Evolutionary conservation across 2,797 vertebrate species (phyloP), one percentile per base, ranked within the genome.

Genomic region (Otus scops): DNA sequence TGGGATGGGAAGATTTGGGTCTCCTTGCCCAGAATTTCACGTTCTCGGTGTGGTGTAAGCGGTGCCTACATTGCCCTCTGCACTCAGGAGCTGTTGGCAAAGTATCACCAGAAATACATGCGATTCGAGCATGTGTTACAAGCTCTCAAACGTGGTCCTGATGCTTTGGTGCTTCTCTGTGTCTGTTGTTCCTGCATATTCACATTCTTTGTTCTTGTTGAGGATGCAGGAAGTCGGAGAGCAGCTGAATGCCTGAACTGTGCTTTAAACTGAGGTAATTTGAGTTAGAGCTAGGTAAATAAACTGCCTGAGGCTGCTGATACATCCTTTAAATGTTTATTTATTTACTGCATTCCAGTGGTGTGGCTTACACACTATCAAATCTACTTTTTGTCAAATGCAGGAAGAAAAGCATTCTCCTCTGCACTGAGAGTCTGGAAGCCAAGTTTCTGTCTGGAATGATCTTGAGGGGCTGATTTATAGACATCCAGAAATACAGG

Each of bases 221-320:
- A 84, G 51, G 15, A 28, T 6, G 4, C 38, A 84, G 41, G 28
- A 73, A 85, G 36, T 41, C 10, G 11, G 41, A 45, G 39, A 20
- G 10, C 36, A 71, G 76, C 23, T 89, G 88, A 89, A 83, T 89
- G 89, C 60, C 90, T 88, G 69, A 85, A 77, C 48, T 95, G 11
- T 85, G 88, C 91, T 91, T 88, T 93, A 95, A 92, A 76, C 28
- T 64, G 78, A 95, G 83, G 87, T 96, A 88, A 86, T 87, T 85
- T 89, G 84, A 96, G 78, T 97, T 96, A 93, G 39, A 92, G 43
- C 70, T 92, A 85, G 73, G 57, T 89, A 97, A 98, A 97, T 75
- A 96, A 96, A 94, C 57, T 38, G 83, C 51, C 93, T 57, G 16
- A 79, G 78, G 70, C 75, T 82, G 75, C 59, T 50, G 54, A 53